Evolutionary conservation across 2,113 vertebrate genomes (phyloP).

Genomic region (Entomyzon cyanotis): DNA sequence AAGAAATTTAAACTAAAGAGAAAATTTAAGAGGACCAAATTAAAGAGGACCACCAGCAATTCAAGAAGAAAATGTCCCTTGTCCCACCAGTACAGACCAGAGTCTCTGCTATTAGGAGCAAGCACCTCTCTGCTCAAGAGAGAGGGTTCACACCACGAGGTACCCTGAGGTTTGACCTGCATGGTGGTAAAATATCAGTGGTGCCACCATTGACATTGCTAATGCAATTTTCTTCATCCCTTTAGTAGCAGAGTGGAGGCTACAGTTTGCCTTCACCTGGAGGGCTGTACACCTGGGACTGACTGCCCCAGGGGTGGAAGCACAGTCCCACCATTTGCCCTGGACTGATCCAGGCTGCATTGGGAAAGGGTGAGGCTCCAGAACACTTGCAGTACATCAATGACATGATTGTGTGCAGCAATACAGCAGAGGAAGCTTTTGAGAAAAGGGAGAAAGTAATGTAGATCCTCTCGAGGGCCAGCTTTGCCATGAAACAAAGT

Average conservation of each 20-base stretch:
- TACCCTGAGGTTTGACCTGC: background rate
- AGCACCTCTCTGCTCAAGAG: background rate
- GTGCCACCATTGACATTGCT: background rate
- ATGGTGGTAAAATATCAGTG: background rate
- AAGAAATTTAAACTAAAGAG: background rate
- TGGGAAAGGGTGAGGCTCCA: background rate
- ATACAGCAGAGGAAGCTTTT: background rate
- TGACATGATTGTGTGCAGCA: background rate
- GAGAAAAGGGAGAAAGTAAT: background rate
- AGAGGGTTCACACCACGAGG: background rate
- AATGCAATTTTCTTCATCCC: background rate
- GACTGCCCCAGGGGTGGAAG: background rate
- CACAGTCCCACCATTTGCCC: background rate
- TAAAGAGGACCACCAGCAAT: background rate
- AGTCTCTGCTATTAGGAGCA: background rate
- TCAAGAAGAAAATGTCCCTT: background rate
- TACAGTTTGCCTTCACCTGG: background rate
- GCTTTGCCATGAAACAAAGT: background rate
- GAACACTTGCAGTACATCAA: background rate
- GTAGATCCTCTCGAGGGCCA: background rate
- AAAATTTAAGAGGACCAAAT: background rate
- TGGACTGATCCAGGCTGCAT: background rate
- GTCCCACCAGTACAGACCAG: background rate
- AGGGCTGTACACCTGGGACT: background rate
- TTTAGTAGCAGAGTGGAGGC: background rate